Evolutionary conservation across 1,140 invertebrate species (phyloP), one percentile per base, ranked within the genome.

Genomic region (Trichoplusia ni): DNA sequence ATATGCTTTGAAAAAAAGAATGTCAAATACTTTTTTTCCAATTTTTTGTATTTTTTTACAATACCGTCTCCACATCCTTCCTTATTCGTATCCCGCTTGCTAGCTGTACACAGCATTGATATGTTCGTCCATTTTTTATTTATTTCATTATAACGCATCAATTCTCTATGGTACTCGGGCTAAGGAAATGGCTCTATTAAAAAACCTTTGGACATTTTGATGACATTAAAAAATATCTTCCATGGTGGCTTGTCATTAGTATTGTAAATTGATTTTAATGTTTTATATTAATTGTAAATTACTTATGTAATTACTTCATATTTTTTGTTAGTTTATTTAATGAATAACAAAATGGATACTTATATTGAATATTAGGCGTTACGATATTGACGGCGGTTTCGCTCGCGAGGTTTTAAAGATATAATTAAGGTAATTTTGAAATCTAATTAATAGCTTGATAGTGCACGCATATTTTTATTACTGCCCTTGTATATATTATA

Each of bases 171-270:
- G 33, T 63, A 59, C 69, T 59, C 27, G 18, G 16, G 60, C 33
- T 37, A 64, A 44, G 49, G 72, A 73, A 79, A 85, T 75, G 79
- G 63, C 78, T 82, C 75, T 80, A 84, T 86, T 82, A 86, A 81
- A 81, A 75, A 73, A 35, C 56, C 33, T 74, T 69, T 47, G 21
- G 71, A 75, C 67, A 64, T 47, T 25, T 56, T 54, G 54, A 37
- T 16, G 1, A n/a, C 16, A 14, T 18, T 31, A 44, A 58, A 58
- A 58, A 23, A 23, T 19, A 6, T 4, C 51, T 21, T 7, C 5
- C 37, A 58, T 7, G 35, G 37, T 13, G 38, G 54, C 31, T 46
- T 29, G 44, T 29, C 44, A 31, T 47, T 29, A 47, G 27, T 11
- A 11, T 7, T 13, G 23, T 37, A 54, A 38, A 54, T 54, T 38